Evolutionary conservation across 2,888 invertebrate species (phyloP).

Genomic region (Mythimna impura): DNA sequence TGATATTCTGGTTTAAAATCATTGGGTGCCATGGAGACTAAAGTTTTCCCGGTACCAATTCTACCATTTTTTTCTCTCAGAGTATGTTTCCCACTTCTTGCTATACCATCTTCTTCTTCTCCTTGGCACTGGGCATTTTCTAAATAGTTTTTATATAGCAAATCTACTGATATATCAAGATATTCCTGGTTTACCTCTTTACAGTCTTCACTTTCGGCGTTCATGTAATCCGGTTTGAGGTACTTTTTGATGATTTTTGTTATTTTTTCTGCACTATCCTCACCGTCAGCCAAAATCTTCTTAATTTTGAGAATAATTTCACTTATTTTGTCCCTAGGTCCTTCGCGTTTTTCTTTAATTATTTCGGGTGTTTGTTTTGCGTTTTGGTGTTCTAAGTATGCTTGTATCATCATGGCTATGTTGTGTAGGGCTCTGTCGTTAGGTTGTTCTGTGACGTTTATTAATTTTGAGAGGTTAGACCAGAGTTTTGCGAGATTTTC

Average conservation of each 20-base stretch:
- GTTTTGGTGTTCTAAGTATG: constrained; percentile 60
- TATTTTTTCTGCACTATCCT: constrained; percentile 39
- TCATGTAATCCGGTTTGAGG: constrained; percentile 47
- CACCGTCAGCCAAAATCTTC: constrained; percentile 36
- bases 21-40: background rate
- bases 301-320: constrained; percentile 32
- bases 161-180: constrained; percentile 39
- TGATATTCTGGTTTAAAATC: constrained; percentile 17
- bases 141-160: constrained; percentile 52
- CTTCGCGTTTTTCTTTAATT: constrained; percentile 24
- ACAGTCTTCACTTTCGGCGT: constrained; percentile 39
- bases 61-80: constrained; percentile 6
- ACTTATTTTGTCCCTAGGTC: constrained; percentile 40
- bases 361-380: constrained; percentile 13
- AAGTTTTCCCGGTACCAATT: background rate
- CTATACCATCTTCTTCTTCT: constrained; percentile 15
- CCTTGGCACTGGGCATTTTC: constrained; percentile 44
- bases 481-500: constrained; percentile 62
- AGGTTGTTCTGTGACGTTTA: constrained; percentile 43
- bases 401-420: constrained; percentile 62
- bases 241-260: constrained; percentile 37
- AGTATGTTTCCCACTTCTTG: constrained; percentile 13
- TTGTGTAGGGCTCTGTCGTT: constrained; percentile 57
- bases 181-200: constrained; percentile 46
- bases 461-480: constrained; percentile 50